Conservation (phyloP, 2,113 vertebrate genomes). For the Antechinus stuartii region DNA sequence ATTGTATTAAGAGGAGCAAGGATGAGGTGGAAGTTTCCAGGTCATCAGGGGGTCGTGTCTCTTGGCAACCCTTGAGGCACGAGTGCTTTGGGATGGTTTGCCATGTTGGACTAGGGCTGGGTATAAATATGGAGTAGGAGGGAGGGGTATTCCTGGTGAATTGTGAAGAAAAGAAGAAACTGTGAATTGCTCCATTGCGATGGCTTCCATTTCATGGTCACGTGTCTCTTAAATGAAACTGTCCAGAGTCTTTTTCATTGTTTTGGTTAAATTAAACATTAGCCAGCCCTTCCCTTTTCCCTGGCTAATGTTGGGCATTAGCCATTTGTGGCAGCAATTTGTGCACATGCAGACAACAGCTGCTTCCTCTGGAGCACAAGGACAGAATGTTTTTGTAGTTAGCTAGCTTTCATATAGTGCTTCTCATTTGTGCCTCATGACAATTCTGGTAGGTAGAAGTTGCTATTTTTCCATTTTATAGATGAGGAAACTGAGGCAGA, state of each 20-base stretch:
- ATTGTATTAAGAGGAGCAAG: conserved; percentile 66
- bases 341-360: background rate
- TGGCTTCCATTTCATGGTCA: conserved; percentile 6
- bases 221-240: conserved; percentile 17
- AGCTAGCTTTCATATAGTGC: background rate
- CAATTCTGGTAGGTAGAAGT: background rate
- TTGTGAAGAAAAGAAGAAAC: background rate
- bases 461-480: background rate
- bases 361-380: background rate
- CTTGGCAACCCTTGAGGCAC: conserved; percentile 67
- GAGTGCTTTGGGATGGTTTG: background rate
- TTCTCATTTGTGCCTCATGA: background rate
- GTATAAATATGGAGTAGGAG: background rate
- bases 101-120: background rate
- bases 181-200: background rate
- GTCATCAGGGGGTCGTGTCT: conserved; percentile 64
- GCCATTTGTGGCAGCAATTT: background rate
- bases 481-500: background rate
- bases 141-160: background rate
- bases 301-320: background rate
- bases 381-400: background rate
- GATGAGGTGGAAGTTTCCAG: conserved; percentile 59
- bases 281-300: background rate
- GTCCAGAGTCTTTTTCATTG: background rate
- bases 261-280: conserved; percentile 26